A percentile compares a stretch with the other conserved stretches of the same genome.
phyloP scores from a whole-genome alignment of 2,888 invertebrate species.

The Teleiodes luculella region DNA sequence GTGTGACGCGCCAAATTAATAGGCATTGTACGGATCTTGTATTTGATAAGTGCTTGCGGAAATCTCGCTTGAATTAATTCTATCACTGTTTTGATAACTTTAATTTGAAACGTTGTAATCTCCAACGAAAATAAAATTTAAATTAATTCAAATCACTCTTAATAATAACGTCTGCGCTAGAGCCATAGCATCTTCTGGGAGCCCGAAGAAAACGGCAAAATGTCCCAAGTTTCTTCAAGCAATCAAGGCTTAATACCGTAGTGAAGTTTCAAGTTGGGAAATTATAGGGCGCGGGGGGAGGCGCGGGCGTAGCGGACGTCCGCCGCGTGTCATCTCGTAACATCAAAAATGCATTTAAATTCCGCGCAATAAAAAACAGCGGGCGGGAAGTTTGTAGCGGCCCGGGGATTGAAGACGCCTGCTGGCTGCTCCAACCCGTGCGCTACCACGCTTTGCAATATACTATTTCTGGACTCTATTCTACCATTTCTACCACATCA shows the following conservation, averaged over 20 bases:
- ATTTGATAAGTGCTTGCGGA: neutral
- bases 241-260: conserved; percentile 79
- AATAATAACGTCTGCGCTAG: conserved; percentile 71
- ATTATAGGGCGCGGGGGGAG: conserved; percentile 70
- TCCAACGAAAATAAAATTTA: conserved; percentile 45
- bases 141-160: conserved; percentile 71
- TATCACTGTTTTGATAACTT: neutral
- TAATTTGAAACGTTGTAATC: conserved; percentile 23
- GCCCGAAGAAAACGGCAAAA: conserved; percentile 76
- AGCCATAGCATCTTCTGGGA: conserved; percentile 72
- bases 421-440: conserved; percentile 44
- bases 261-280: conserved; percentile 78
- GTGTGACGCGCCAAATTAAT: conserved; percentile 53
- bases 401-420: conserved; percentile 65
- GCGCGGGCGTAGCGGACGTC: conserved; percentile 59
- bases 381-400: conserved; percentile 71
- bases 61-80: neutral
- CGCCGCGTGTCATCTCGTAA: conserved; percentile 79
- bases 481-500: too few relatives aligned
- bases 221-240: conserved; percentile 78
- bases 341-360: conserved; percentile 81
- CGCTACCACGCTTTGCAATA: conserved; percentile 51
- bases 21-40: conserved; percentile 28
- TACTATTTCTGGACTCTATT: conserved; percentile 59
- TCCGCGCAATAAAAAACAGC: conserved; percentile 78